Evolutionary conservation across 2,797 vertebrate genomes (phyloP).

Genomic region (Clarias laeviceps): DNA sequence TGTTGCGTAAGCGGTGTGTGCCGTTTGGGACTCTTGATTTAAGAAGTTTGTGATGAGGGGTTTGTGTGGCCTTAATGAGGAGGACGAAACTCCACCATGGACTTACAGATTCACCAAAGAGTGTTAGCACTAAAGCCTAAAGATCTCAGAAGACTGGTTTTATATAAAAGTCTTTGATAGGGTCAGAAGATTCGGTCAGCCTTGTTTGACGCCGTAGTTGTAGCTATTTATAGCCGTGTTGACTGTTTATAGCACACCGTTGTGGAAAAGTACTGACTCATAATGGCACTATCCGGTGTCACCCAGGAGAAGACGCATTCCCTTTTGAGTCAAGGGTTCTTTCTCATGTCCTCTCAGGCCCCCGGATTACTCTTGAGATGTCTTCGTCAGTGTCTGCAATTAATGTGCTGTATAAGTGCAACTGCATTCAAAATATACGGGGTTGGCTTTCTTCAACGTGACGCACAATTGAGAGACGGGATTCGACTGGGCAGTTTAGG

Average conservation of each 20-base stretch:
- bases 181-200: not conserved
- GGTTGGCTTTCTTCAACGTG: not conserved
- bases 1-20: not conserved
- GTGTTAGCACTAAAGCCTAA: not conserved
- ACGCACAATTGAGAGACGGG: not conserved
- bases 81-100: not conserved
- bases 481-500: not conserved
- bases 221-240: not conserved
- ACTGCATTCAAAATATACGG: not conserved
- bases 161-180: not conserved
- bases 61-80: not conserved
- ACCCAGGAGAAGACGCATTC: not conserved
- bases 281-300: not conserved
- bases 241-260: not conserved
- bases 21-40: not conserved
- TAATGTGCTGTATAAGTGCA: not conserved
- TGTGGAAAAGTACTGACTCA: slow-evolving; percentile 16
- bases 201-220: not conserved
- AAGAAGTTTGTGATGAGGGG: not conserved
- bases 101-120: not conserved
- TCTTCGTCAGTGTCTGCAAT: not conserved
- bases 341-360: not conserved
- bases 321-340: slow-evolving; percentile 5
- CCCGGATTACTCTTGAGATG: not conserved
- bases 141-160: not conserved